These are phyloP conservation scores for Eulemur rufifrons DNA, from an alignment of 2,113 vertebrate species.

Conservation along the genomic window DNA sequence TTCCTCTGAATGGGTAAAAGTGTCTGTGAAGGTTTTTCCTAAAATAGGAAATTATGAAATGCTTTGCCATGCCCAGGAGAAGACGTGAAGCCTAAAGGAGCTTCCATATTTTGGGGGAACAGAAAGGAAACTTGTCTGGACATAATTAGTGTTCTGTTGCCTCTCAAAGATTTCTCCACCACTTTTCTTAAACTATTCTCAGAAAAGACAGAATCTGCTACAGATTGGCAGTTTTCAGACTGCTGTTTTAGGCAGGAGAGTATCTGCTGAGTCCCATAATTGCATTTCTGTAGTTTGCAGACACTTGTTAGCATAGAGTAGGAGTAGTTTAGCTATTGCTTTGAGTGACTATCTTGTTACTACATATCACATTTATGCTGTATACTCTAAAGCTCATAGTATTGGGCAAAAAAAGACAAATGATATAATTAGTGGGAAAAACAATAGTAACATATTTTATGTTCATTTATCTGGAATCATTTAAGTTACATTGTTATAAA, in stretches of 20 bases:
- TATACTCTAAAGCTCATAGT: neutral
- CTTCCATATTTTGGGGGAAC: neutral
- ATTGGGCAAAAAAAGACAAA: neutral
- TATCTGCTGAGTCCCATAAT: neutral
- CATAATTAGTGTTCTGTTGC: slow-evolving; percentile 51
- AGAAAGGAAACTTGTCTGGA: slow-evolving; percentile 30
- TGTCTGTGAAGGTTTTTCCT: neutral
- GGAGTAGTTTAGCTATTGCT: neutral
- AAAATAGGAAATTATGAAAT: slow-evolving; percentile 31
- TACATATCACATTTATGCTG: neutral
- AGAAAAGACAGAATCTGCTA: slow-evolving; percentile 25
- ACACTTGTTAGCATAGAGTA: neutral
- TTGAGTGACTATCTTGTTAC: neutral
- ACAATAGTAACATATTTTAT: neutral
- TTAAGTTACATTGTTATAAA: neutral
- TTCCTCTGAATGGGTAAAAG: neutral
- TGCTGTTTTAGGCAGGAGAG: slow-evolving; percentile 9
- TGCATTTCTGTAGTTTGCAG: slow-evolving; percentile 11
- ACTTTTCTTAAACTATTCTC: slow-evolving; percentile 69
- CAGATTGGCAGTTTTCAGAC: slow-evolving; percentile 46
- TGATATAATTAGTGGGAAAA: neutral
- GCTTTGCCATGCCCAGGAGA: neutral
- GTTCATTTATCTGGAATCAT: neutral
- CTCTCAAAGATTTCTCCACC: slow-evolving; percentile 28
- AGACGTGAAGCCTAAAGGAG: neutral